Conservation (phyloP, 2,888 invertebrate genomes). For the Orchestes rusci region DNA sequence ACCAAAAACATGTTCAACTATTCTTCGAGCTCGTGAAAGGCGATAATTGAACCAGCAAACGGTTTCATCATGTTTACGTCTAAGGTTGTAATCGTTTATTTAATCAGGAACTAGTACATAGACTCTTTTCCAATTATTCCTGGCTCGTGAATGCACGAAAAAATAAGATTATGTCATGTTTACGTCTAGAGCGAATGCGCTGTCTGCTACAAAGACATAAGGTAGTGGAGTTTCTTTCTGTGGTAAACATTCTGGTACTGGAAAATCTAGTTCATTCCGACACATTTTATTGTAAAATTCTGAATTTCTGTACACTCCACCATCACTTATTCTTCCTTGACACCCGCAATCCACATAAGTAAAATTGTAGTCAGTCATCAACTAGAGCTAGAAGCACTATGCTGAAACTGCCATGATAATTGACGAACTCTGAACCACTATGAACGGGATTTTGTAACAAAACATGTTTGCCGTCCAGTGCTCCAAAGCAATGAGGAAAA, state of each 20-base stretch:
- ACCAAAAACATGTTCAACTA: conserved; percentile 28
- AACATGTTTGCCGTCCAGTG: conserved; percentile 5
- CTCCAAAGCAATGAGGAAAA: conserved; percentile 7
- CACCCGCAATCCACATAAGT: conserved; percentile 33
- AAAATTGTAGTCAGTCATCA: conserved; percentile 37
- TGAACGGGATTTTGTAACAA: neutral
- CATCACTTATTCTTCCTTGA: conserved; percentile 28
- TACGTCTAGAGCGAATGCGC: conserved; percentile 20
- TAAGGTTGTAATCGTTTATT: too few relatives aligned
- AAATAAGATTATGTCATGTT: too few relatives aligned
- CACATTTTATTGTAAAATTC: conserved; percentile 2
- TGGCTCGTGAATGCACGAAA: too few relatives aligned
- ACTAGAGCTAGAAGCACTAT: conserved; percentile 6
- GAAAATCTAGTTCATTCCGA: neutral
- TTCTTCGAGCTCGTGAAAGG: conserved; percentile 15
- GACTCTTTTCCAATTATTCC: too few relatives aligned
- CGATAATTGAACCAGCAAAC: conserved; percentile 22
- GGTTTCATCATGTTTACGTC: conserved; percentile 23
- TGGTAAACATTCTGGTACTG: neutral
- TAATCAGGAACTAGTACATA: too few relatives aligned
- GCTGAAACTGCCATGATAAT: conserved; percentile 4
- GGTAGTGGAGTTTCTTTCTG: conserved; percentile 4
- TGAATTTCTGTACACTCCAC: conserved; percentile 9
- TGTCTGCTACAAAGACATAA: conserved; percentile 19
- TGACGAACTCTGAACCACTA: conserved; percentile 3